Base-by-base conservation (phyloP, 2,888 invertebrate genomes). In the Caenorhabditis sp. region DNA sequence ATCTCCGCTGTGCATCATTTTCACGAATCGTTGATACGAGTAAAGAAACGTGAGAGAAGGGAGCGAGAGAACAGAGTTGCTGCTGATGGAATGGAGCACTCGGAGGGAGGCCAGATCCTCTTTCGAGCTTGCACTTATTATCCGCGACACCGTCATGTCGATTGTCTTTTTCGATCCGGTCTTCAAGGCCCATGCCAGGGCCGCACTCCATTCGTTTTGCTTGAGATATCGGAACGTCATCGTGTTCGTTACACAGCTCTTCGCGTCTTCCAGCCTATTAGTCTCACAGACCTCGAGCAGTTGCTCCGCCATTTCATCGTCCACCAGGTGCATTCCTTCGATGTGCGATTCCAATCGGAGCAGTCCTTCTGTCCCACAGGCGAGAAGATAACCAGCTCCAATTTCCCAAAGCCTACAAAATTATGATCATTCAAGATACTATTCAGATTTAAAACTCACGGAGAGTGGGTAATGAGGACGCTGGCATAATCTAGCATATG, bases 371-470 rank as follows among this genome's bases (percentile, higher is more conserved):
- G 58, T 55, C 9, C 76, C 82, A 48, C 79, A 82, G 0, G 68
- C 50, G 1, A 80, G 37, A 8, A 82, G 63, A 45, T 82, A 82
- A 13, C 72, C 78, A 41, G 58, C 55, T 11, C 79, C 82, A 15
- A 82, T 65, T 58, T 82, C 82, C 82, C 82, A 82, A 4, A 82
- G 32, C 15, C 81, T 81, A 39, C n/a, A n/a, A n/a, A n/a, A n/a
- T n/a, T n/a, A n/a, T n/a, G 6, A 5, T 46, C 6, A 48, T 2
- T 20, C 5, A 26, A 15, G 17, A 27, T 27, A 9, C 22, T n/a
- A 32, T 11, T 17, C 11, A 30, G 8, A 5, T 9, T 13, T 7
- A 22, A 27, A 43, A 43, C 48, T 66, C 9, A 76, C 79, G 65
- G 53, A 30, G 78, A 75, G 58, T 80, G 75, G 1, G 59, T 43